Base-by-base conservation (phyloP, 2,113 vertebrate genomes). In the Hemichromis elongatus region DNA sequence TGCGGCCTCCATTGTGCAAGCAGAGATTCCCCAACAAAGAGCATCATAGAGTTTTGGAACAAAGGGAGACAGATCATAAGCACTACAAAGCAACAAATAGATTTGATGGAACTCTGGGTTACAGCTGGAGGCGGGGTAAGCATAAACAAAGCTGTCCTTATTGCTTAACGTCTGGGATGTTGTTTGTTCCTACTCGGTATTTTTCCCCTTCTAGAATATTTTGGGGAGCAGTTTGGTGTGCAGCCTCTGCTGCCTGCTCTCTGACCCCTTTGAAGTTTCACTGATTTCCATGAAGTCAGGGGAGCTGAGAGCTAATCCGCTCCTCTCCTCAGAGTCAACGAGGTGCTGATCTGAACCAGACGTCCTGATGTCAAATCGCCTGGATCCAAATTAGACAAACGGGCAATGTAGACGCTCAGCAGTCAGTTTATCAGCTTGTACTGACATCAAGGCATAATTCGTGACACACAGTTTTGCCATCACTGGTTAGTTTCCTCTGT, bases 261-360 rank as follows among this genome's bases (percentile, higher is more conserved):
- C 78, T 83, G 88, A 90, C 75, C 86, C 88, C 80, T 93, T 82
- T 93, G 90, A 90, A 85, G 91, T 94, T 84, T 90, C 89, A 79
- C 61, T 82, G 86, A 86, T 90, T 95, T 95, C 93, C 90, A 88
- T 89, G 92, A 95, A 93, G 89, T 50, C 90, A 75, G 78, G 70
- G 55, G 82, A 30, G 47, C 53, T 85, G 89, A 56, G 92, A 93
- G 80, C 57, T 18, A 82, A 92, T 86, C 82, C 40, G 21, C 42
- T 9, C 18, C 5, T 61, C 63, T 56, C 79, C 56, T 90, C 79
- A 59, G 42, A 77, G 82, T 87, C 87, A 89, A 81, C 85, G 85
- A 81, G 82, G 11, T 28, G 18, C 33, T 79, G 81, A 87, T 88
- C 35, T 77, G 77, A 90, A 77, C 54, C 55, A 63, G 45, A 83